Conservation (phyloP, 2,797 vertebrate species). For the Lemur catta region DNA sequence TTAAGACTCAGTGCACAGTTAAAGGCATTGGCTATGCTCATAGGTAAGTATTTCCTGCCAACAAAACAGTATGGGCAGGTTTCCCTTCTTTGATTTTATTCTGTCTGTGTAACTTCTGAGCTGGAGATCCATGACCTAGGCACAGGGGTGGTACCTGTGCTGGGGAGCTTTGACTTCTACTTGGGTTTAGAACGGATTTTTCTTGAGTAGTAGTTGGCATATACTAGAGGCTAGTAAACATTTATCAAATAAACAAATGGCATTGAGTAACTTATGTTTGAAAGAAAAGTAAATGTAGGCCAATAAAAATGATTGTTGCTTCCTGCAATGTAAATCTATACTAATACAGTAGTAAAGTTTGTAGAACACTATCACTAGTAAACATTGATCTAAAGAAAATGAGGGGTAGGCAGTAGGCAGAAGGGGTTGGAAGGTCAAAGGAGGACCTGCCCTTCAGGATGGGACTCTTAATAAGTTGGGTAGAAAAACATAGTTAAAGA, state of each 20-base stretch:
- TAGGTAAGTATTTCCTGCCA: background rate
- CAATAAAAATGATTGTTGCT: background rate
- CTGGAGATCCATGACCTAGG: background rate
- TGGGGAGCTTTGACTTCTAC: background rate
- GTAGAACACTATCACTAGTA: background rate
- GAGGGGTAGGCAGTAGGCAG: background rate
- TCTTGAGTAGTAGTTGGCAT: background rate
- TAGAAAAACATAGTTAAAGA: background rate
- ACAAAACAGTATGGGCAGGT: background rate
- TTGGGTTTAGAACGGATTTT: background rate
- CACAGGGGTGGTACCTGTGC: background rate
- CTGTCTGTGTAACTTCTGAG: background rate
- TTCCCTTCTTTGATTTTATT: background rate
- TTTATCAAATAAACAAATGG: background rate
- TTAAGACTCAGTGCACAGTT: background rate
- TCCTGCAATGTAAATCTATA: background rate
- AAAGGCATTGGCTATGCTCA: background rate
- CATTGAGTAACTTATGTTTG: background rate
- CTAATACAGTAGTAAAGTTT: background rate
- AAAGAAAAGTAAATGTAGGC: background rate
- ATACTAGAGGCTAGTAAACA: background rate
- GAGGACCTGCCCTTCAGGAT: background rate
- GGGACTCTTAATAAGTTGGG: background rate
- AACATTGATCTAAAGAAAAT: background rate
- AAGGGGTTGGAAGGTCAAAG: background rate